Evolutionary conservation across 2,797 vertebrate species (phyloP), one percentile per base, ranked within the genome.

Genomic region (Enteromius mattozi): DNA sequence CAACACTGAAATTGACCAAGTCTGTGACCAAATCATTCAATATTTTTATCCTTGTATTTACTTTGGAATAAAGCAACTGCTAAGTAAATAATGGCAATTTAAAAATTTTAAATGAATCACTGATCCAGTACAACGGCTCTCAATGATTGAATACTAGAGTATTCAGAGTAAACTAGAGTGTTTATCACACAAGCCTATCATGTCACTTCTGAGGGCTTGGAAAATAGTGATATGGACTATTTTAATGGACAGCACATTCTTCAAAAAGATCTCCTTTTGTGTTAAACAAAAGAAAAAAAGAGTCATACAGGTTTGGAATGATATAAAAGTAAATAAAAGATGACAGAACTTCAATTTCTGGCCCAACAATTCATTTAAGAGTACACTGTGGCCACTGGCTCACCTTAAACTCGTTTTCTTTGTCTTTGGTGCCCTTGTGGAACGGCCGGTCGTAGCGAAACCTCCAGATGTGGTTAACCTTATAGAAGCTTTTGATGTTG

Each of bases 361-460:
- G 12, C 37, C 21, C 2, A 24, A 70, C 12, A 6, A 70, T 69
- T 13, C 0, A 69, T 69, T 69, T 13, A 69, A 69, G 66, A 69
- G 24, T 63, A 65, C 19, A 21, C 54, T 12, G 8, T 9, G 21
- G 12, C 10, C 49, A 37, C 7, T 21, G 8, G 9, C 27, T 19
- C 90, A 99, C 98, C 98, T 99, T 99, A 92, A 99, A 99, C 92
- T 99, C 98, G 16, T 99, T 99, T 92, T 99, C 98, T 90, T 99
- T 99, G 94, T 99, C 98, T 92, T 99, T 99, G 71, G 96, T 96
- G 84, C 98, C 98, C 93, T 99, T 99, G 95, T 99, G 98, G 90
- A 99, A 98, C 86, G 94, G 94, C 42, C 97, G 94, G 93, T 99
- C 98, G 13, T 99, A 98, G 89, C 98, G 94, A 91, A 98, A 99